Evolutionary conservation across 35 echinoderm and acorn worm genomes (phyloP).

Genomic region (Nesometra sesokonis): DNA sequence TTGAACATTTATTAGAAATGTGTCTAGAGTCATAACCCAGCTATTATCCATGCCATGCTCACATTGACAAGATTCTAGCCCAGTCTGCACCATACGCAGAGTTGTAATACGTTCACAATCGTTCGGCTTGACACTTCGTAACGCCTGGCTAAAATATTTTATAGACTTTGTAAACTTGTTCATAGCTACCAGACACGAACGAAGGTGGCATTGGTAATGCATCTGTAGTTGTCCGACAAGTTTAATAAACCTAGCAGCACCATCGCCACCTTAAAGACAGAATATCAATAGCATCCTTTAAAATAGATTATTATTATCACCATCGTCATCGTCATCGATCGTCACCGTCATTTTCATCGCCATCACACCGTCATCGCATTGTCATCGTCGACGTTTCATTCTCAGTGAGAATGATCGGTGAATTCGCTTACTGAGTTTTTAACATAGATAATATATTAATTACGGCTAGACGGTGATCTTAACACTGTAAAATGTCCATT

Average conservation of each 20-base stretch:
- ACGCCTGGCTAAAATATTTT: constrained; percentile 66
- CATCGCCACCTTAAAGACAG: too few species aligned
- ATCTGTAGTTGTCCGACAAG: constrained; percentile 57
- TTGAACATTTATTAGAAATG: constrained; percentile 61
- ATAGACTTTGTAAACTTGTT: constrained; percentile 66
- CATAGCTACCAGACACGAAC: constrained; percentile 49
- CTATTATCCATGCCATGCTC: constrained; percentile 5
- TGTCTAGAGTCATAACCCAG: background rate
- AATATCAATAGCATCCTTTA: too few species aligned
- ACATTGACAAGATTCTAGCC: background rate
- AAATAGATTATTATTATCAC: too few species aligned
- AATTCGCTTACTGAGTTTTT: too few species aligned
- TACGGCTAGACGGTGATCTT: too few species aligned
- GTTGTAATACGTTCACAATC: background rate
- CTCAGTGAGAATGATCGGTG: too few species aligned
- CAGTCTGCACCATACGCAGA: background rate
- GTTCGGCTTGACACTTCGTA: constrained; percentile 17
- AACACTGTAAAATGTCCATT: too few species aligned
- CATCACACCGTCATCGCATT: too few species aligned
- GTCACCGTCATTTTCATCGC: too few species aligned
- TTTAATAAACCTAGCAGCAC: constrained; percentile 20
- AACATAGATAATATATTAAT: too few species aligned
- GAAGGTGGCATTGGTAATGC: constrained; percentile 54
- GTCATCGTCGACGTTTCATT: too few species aligned
- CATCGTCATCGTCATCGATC: too few species aligned